Base-by-base conservation (phyloP, 2,113 vertebrate genomes). In the Tupaia tana region DNA sequence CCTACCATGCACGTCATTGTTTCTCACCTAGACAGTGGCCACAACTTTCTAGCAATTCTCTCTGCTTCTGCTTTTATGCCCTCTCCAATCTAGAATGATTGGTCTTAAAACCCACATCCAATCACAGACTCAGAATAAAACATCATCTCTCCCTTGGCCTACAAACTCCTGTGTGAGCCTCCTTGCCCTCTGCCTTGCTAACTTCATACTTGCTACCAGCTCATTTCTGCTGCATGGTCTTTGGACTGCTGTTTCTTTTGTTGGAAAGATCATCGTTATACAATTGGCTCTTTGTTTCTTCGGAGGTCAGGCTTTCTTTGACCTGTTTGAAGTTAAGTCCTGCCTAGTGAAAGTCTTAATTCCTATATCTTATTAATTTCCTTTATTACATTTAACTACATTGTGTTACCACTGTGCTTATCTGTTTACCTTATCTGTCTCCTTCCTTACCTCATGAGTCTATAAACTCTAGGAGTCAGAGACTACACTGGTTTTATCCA, bases 1-100 rank as follows among this genome's bases (percentile, higher is more conserved):
- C 43, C 34, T 18, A 8, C 18, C 2, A 9, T 1, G 4, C 27
- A 31, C 7, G 54, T 25, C 0, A 1, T 3, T 1, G 3, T 6
- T 1, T 0, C 20, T n/a, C 59, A 8, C 25, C 31, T 19, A 12
- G 69, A 73, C 7, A 25, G 86, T 1, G 8, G 81, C 31, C 29
- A 86, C 2, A 3, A 20, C 9, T 81, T 59, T 56, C 81, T 6
- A 20, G 71, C 4, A 11, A 16, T 11, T 56, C 69, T 61, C 59
- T 59, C 66, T 24, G 18, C 16, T 25, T 27, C 71, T 84, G 64
- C 34, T 71, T 58, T 63, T 69, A 63, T 1, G 20, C 20, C 25
- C 8, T 31, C 69, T 77, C 63, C 7, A 6, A 12, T 9, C 78
- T 73, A 7, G 9, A 25, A 20, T 16, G 20, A 24, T 67, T 31